Evolutionary conservation across 1,140 invertebrate species (phyloP), one percentile per base, ranked within the genome.

Genomic region (Pararge aegeria): DNA sequence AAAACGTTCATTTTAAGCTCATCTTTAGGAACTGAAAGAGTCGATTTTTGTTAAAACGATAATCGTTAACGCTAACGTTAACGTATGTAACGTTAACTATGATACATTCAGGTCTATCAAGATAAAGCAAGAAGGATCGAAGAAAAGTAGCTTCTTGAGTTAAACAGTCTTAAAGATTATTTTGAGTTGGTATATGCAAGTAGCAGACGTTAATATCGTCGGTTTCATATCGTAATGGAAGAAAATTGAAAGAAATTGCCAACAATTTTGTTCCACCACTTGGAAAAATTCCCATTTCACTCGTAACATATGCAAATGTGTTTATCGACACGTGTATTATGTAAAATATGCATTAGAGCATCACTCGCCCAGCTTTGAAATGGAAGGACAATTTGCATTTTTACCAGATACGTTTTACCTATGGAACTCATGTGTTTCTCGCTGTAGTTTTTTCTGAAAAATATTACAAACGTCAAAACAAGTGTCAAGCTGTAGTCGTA

Each of bases 221-320:
- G 21, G 13, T 9, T 29, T 34, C 2, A 27, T 54, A 42, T 29
- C 19, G 13, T 52, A 30, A 27, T 18, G 16, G 49, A 18, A 34
- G 12, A 46, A 46, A 46, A 46, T 30, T 30, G 29, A 52, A 38
- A 52, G 15, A 18, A 38, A 52, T 54, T 48, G 54, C 13, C 15
- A 42, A 21, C 59, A 61, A 61, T 50, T 61, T 49, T 38, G 34
- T 61, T 50, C 24, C 51, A 49, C 53, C 54, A 56, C 60, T 29
- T 62, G 29, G 51, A 51, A 37, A 29, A 53, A 55, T 58, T 52
- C 54, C 50, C 57, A 56, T 60, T 61, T 55, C 53, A 42, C 20
- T 54, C 21, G 55, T 61, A 55, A 62, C 52, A 48, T 57, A 62
- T 66, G 64, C 52, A 66, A 64, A 67, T 64, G 40, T 64, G 61